A percentile compares a stretch with the other conserved stretches of the same genome.
Evolutionary conservation across 2,888 invertebrate species (phyloP).

Genomic region (Chrysopilus asiliformis): DNA sequence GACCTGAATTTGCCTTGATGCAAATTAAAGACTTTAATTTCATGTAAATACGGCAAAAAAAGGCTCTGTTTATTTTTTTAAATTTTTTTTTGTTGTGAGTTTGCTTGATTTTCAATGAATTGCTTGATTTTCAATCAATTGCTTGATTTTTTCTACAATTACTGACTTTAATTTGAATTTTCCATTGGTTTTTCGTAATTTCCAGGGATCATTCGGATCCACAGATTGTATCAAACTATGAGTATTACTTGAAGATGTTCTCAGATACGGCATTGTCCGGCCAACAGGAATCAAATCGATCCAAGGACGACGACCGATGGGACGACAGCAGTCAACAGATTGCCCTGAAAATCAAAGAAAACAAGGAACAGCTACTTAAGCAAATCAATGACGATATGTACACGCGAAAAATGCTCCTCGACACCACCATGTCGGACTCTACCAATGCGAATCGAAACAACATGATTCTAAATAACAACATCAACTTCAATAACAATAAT

Average conservation of each 20-base stretch:
- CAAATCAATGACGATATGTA: no score
- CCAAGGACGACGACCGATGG: no score
- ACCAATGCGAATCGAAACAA: neutral
- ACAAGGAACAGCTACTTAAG: no score
- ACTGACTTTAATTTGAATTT: no score
- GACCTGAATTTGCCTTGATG: no score
- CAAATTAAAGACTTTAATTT: neutral
- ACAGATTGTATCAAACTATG: slow-evolving; percentile 12
- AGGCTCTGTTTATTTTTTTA: neutral
- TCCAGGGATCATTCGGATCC: slow-evolving; percentile 12
- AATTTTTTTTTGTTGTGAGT: neutral
- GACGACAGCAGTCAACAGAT: no score
- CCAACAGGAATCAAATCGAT: no score
- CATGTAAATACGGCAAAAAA: no score
- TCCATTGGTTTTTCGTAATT: slow-evolving; percentile 2
- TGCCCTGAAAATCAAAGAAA: neutral
- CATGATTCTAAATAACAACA: no score
- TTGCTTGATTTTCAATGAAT: neutral
- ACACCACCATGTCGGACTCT: slow-evolving; percentile 1
- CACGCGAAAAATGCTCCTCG: no score
- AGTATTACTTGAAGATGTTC: slow-evolving; percentile 13
- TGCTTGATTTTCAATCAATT: neutral
- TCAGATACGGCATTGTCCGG: slow-evolving; percentile 2
- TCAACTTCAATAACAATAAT: neutral
- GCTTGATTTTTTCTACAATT: no score